Evolutionary conservation across 2,888 invertebrate genomes (phyloP).

Genomic region (Venusia cambrica): DNA sequence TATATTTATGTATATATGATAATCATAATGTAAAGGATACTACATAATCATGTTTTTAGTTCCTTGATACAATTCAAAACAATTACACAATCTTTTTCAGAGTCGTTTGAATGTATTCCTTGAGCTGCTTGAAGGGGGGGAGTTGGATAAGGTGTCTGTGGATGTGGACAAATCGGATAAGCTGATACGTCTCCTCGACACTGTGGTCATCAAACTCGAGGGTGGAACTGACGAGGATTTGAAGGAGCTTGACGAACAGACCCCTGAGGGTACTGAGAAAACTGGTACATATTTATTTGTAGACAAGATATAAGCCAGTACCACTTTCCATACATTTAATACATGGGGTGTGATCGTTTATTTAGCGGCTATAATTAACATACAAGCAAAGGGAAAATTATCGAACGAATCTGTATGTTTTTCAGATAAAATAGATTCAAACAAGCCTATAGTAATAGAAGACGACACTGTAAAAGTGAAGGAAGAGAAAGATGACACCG

Average conservation of each 20-base stretch:
- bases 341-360: background rate
- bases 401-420: too few species aligned
- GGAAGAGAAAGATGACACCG: conserved; percentile 60
- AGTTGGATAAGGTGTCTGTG: conserved; percentile 88
- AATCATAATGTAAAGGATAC: too few species aligned
- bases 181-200: conserved; percentile 93
- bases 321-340: too few species aligned
- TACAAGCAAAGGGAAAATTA: too few species aligned
- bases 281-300: too few species aligned
- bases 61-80: too few species aligned
- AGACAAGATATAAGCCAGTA: too few species aligned
- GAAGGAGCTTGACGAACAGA: conserved; percentile 88
- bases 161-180: conserved; percentile 92
- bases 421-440: conserved; percentile 54
- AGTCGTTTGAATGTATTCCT: conserved; percentile 94
- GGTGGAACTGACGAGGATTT: conserved; percentile 95
- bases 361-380: background rate
- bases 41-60: too few species aligned
- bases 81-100: conserved; percentile 72
- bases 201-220: conserved; percentile 97
- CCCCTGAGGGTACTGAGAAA: conserved; percentile 55
- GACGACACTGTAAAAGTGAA: conserved; percentile 69
- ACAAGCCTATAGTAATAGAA: conserved; percentile 69
- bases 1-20: too few species aligned
- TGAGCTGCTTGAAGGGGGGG: conserved; percentile 88